Base-by-base conservation (phyloP, 2,888 invertebrate species). In the Tethea ocularis region DNA sequence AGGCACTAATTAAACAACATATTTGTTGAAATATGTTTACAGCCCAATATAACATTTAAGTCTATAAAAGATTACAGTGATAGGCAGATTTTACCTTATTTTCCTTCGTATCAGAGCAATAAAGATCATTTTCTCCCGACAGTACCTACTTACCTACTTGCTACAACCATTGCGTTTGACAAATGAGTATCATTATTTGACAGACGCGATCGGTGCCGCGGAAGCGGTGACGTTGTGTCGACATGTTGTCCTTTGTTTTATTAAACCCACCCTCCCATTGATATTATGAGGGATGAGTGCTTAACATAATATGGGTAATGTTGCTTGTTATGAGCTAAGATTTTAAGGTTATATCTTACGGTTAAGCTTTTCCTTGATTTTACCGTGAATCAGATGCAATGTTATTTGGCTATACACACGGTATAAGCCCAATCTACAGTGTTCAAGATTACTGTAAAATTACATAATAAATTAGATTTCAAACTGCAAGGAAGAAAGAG, bases 131-230 rank as follows among this genome's bases (percentile, higher is more conserved):
- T 33, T 46, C 29, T 51, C 13, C 33, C 51, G 26, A 46, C 46
- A 20, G 46, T 46, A 46, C 8, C 59, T 64, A 68, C 63, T 69
- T n/a, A n/a, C n/a, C n/a, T n/a, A n/a, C n/a, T n/a, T n/a, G n/a
- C 69, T 67, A 61, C 67, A 78, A 78, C 87, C 88, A 88, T 87
- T 84, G 83, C 79, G 82, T 83, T 88, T 93, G 93, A 91, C 93
- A 93, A 93, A 93, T 92, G 91, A 91, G 87, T 77, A 80, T 88
- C 91, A 90, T 93, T 91, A 93, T 91, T 89, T 89, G 92, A 89
- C 91, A 89, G 88, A 82, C 83, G 84, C 83, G 89, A 89, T 88
- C 89, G 84, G 78, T 75, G 75, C 67, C 67, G 46, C 63, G 64
- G 69, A 61, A 56, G 58, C 56, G 68, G 61, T 63, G 74, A 69